Conservation (phyloP, 2,888 invertebrate species). For the Periphyllus acericola region DNA sequence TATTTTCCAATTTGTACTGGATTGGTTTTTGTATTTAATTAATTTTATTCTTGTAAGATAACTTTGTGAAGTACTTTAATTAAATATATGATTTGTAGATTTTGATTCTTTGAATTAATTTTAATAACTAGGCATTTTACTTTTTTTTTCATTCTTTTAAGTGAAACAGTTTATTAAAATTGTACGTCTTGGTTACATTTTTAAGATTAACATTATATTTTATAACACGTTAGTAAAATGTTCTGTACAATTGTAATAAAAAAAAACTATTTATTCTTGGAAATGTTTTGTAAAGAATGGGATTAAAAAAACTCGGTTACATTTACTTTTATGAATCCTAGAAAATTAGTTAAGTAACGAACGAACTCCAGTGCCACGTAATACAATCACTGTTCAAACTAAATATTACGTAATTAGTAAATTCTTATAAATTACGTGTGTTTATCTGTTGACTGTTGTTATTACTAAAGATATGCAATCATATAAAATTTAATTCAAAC, state of each 20-base stretch:
- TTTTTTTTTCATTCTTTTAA: background rate
- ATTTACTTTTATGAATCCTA: background rate
- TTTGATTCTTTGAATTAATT: background rate
- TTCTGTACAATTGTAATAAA: background rate
- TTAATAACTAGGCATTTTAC: no score
- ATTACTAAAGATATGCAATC: background rate
- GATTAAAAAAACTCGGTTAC: background rate
- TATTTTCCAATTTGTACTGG: no score
- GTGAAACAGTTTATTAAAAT: background rate
- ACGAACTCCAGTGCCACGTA: background rate
- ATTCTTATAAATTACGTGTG: background rate
- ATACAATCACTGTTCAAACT: conserved; percentile 7
- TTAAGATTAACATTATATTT: background rate
- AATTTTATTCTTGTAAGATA: no score
- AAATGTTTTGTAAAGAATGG: background rate
- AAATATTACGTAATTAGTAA: background rate
- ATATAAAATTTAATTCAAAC: background rate
- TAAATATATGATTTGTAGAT: background rate
- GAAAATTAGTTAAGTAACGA: conserved; percentile 5
- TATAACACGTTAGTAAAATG: background rate
- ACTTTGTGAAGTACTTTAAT: no score
- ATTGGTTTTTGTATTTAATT: no score
- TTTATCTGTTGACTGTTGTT: background rate
- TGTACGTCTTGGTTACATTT: background rate
- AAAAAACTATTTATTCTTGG: background rate